Evolutionary conservation across 2,113 vertebrate species (phyloP).

Genomic region (Pithys albifrons): DNA sequence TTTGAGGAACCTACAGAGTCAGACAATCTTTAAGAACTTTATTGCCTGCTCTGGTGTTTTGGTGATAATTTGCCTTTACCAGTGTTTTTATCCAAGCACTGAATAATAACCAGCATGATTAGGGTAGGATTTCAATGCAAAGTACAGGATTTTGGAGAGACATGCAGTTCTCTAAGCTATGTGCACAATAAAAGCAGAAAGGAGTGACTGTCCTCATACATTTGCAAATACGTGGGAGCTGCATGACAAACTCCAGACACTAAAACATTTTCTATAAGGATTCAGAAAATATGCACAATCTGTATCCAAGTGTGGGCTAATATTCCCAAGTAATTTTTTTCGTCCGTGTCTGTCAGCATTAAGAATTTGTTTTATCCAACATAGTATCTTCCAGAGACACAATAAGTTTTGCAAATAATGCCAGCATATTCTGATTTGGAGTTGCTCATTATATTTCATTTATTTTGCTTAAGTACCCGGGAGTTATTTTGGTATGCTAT

Average conservation of each 20-base stretch:
- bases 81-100: neutral
- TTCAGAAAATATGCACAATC: neutral
- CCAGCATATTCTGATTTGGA: neutral
- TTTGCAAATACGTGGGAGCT: neutral
- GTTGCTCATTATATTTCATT: neutral
- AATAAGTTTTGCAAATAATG: neutral
- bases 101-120: neutral
- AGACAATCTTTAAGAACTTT: neutral
- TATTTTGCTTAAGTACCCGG: neutral
- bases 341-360: neutral
- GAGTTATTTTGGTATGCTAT: neutral
- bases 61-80: neutral
- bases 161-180: neutral
- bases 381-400: neutral
- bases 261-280: neutral
- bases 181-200: neutral
- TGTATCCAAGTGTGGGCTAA: neutral
- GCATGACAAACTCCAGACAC: slow-evolving; percentile 1
- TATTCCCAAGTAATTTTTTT: slow-evolving; percentile 1
- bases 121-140: neutral
- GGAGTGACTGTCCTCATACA: neutral
- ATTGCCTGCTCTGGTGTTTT: neutral
- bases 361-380: neutral
- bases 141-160: neutral
- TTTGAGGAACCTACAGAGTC: neutral